These are phyloP conservation scores for Rhea pennata DNA, from an alignment of 2,113 vertebrate species.

Conservation along the genomic window DNA sequence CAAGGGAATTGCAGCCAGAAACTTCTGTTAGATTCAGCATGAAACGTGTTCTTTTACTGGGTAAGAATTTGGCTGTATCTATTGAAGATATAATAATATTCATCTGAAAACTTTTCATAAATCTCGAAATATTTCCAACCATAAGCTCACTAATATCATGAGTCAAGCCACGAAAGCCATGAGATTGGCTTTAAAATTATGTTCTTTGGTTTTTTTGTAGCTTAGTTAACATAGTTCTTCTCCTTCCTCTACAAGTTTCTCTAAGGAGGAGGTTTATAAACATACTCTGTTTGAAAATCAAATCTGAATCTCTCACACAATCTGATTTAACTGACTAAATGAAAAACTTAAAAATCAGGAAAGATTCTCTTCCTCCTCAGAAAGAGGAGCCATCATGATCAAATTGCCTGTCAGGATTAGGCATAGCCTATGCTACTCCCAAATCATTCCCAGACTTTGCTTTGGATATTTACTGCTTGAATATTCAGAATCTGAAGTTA, in stretches of 20 bases:
- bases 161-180: slow-evolving; percentile 21
- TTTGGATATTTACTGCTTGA: not conserved
- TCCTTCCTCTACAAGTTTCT: not conserved
- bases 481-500: not conserved
- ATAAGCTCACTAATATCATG: slow-evolving; percentile 17
- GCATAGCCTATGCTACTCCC: not conserved
- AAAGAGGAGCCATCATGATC: not conserved
- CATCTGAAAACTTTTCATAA: slow-evolving; percentile 29
- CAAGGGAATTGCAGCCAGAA: not conserved
- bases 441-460: not conserved
- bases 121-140: slow-evolving; percentile 46
- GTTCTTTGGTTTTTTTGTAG: not conserved
- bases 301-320: not conserved
- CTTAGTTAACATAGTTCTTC: not conserved
- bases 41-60: slow-evolving; percentile 22
- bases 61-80: slow-evolving; percentile 28
- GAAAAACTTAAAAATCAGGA: not conserved
- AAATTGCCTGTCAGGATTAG: not conserved
- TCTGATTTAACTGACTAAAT: not conserved
- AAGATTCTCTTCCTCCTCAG: not conserved
- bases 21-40: slow-evolving; percentile 29
- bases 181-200: slow-evolving; percentile 23
- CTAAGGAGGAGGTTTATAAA: not conserved
- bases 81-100: slow-evolving; percentile 61
- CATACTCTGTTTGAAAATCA: not conserved